phyloP scores from a whole-genome alignment of 2,113 vertebrate species.

The human (Homo sapiens) region DNA sequence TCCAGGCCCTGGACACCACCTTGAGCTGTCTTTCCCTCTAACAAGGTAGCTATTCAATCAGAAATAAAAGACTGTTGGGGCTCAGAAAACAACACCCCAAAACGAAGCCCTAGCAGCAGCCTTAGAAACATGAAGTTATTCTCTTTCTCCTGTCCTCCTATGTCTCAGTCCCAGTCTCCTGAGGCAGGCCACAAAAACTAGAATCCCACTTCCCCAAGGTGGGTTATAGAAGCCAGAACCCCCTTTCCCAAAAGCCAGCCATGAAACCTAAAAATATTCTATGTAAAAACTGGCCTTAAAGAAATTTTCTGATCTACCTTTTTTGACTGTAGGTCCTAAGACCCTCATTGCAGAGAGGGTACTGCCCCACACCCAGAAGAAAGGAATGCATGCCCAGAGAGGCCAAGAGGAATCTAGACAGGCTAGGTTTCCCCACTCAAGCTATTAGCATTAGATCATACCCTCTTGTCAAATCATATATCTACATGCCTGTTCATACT shows the following conservation, averaged over 20 bases:
- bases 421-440: neutral
- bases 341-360: neutral
- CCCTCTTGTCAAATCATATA: no score
- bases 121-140: neutral
- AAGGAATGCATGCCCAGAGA: neutral
- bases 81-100: neutral
- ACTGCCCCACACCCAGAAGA: neutral
- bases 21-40: neutral
- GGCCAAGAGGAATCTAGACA: neutral
- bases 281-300: neutral
- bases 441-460: neutral
- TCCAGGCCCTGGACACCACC: neutral
- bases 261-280: neutral
- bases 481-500: no score
- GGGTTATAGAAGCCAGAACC: neutral
- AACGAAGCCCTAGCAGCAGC: neutral
- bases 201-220: neutral
- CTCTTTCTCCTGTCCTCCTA: neutral
- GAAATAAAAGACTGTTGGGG: neutral
- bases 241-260: neutral
- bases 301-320: neutral
- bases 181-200: neutral
- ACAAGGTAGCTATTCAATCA: neutral
- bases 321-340: neutral
- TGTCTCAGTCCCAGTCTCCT: neutral